These are phyloP conservation scores for Ichneumoninae sp. DNA, from an alignment of 2,888 invertebrate species.

Conservation along the genomic window DNA sequence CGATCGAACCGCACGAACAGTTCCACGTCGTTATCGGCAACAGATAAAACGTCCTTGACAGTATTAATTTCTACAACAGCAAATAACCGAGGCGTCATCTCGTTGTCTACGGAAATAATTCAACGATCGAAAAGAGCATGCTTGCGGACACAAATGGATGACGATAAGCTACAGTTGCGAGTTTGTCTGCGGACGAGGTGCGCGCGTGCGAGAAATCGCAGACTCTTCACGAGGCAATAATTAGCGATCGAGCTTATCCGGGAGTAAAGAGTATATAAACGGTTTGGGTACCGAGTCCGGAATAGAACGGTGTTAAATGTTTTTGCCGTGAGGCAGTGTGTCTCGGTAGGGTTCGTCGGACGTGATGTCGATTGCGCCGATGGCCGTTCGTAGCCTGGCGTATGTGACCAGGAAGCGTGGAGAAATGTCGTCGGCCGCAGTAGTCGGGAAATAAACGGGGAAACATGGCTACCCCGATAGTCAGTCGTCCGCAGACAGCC, in stretches of 20 bases:
- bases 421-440: conserved; percentile 71
- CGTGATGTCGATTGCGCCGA: conserved; percentile 45
- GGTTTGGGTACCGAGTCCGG: background rate
- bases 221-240: conserved; percentile 39
- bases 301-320: background rate
- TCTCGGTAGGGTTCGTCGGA: conserved; percentile 1
- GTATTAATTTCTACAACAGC: background rate
- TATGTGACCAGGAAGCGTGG: conserved; percentile 71
- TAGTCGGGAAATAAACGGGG: conserved; percentile 67
- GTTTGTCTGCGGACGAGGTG: background rate
- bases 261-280: background rate
- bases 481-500: conserved; percentile 77
- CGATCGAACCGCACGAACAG: background rate
- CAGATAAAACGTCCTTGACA: background rate
- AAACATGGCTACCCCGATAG: conserved; percentile 78
- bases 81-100: conserved; percentile 23
- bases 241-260: conserved; percentile 33
- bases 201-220: conserved; percentile 24
- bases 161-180: background rate
- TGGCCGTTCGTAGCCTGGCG: conserved; percentile 61
- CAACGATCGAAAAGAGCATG: background rate
- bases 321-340: background rate
- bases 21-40: background rate
- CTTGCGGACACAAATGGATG: background rate
- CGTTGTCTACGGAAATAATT: background rate